phyloP scores from a whole-genome alignment of 2,113 vertebrate genomes.

The Colinus virginianus region DNA sequence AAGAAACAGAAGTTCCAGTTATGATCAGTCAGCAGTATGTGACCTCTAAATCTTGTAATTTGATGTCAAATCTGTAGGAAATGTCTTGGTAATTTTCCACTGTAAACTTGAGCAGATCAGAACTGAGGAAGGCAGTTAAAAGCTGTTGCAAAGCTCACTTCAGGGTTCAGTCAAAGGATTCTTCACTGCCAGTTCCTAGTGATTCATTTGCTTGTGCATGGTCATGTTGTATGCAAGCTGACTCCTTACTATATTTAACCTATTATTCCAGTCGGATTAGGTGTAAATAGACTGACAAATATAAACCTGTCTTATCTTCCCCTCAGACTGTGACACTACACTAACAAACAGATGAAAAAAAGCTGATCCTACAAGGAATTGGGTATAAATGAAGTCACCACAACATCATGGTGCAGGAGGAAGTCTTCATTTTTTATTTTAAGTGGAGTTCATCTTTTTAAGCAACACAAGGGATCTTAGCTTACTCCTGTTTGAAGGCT shows the following conservation, averaged over 20 bases:
- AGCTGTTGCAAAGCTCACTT: background rate
- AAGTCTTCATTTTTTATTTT: background rate
- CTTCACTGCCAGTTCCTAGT: background rate
- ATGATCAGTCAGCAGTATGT: background rate
- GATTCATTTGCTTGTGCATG: conserved; percentile 34
- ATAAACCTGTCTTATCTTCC: conserved; percentile 56
- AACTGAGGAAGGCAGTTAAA: background rate
- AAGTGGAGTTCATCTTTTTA: background rate
- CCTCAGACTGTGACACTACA: conserved; percentile 28
- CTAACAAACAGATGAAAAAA: conserved; percentile 37
- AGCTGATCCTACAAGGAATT: background rate
- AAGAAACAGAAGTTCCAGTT: background rate
- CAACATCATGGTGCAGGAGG: background rate
- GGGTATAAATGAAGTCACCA: background rate
- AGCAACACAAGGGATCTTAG: background rate
- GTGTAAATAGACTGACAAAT: conserved; percentile 56
- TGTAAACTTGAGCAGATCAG: background rate
- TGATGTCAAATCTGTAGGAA: background rate
- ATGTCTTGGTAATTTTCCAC: background rate
- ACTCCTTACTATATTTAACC: conserved; percentile 57
- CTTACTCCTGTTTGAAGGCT: background rate
- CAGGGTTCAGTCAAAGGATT: background rate
- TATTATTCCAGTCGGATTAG: conserved; percentile 63
- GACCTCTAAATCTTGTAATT: background rate
- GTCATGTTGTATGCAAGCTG: conserved; percentile 46